Conservation (phyloP, 2,888 invertebrate genomes). For the Sminthurinus aureus region DNA sequence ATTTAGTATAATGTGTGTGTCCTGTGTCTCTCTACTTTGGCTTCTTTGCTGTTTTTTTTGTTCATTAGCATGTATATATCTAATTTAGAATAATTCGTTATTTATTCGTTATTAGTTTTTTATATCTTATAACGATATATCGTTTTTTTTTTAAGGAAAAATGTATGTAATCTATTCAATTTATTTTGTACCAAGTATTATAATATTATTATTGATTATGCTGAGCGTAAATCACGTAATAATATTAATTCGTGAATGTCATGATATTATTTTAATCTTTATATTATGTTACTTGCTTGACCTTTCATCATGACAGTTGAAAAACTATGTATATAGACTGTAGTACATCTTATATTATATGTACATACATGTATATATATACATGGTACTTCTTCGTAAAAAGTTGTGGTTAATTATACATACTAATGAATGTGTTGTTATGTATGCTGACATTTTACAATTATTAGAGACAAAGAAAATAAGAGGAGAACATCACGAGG, state of each 20-base stretch:
- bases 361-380: not conserved
- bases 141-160: too few species aligned
- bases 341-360: not conserved
- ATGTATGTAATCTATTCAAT: too few species aligned
- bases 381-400: not conserved
- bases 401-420: not conserved
- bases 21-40: too few species aligned
- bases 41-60: not conserved
- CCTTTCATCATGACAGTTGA: not conserved
- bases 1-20: too few species aligned
- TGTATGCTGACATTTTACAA: not conserved
- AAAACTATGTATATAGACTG: not conserved
- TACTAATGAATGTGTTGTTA: constrained; percentile 2
- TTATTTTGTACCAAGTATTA: too few species aligned
- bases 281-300: not conserved
- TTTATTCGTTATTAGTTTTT: too few species aligned
- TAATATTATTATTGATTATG: too few species aligned
- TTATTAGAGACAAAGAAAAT: constrained; percentile 39
- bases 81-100: too few species aligned
- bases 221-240: too few species aligned
- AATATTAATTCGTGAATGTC: too few species aligned
- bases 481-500: constrained; percentile 37
- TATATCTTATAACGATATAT: too few species aligned
- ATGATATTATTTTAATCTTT: not conserved
- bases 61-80: not conserved